Evolutionary conservation across 64 coral and sea anemone genomes (phyloP).

Genomic region (Pocillopora damicornis): DNA sequence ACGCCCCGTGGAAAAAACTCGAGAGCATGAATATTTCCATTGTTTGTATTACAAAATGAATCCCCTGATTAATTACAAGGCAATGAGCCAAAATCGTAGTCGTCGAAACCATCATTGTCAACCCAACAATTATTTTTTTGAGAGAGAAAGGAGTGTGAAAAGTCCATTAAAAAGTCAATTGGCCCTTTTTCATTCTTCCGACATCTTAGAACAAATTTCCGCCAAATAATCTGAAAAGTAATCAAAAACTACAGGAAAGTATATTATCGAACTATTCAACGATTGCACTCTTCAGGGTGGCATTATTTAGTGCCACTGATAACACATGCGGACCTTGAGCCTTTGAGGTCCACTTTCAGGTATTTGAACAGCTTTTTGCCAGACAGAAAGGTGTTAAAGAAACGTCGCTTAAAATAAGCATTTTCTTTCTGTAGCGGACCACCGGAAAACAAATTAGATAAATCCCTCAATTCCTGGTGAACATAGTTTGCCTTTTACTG

Average conservation of each 20-base stretch:
- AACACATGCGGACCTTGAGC: background rate
- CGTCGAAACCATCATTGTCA: background rate
- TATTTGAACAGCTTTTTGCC: background rate
- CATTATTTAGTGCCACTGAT: background rate
- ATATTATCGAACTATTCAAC: background rate
- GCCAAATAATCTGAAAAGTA: background rate
- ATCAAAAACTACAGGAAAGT: background rate
- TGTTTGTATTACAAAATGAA: background rate
- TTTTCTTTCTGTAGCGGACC: background rate
- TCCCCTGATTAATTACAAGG: background rate
- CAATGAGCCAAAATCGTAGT: background rate
- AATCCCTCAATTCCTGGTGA: background rate
- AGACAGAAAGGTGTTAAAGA: background rate
- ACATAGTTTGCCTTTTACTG: no score
- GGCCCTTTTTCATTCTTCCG: background rate
- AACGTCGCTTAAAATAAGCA: background rate
- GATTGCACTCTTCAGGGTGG: no score
- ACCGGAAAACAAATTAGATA: background rate
- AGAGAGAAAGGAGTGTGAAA: background rate
- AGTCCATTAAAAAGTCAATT: background rate
- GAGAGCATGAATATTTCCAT: no score
- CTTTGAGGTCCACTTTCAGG: background rate
- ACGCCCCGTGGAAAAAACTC: no score
- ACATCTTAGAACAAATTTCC: background rate
- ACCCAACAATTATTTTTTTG: no score